These are phyloP conservation scores for Temnothorax curvispinosus DNA, from an alignment of 1,140 invertebrate species.

Conservation along the genomic window DNA sequence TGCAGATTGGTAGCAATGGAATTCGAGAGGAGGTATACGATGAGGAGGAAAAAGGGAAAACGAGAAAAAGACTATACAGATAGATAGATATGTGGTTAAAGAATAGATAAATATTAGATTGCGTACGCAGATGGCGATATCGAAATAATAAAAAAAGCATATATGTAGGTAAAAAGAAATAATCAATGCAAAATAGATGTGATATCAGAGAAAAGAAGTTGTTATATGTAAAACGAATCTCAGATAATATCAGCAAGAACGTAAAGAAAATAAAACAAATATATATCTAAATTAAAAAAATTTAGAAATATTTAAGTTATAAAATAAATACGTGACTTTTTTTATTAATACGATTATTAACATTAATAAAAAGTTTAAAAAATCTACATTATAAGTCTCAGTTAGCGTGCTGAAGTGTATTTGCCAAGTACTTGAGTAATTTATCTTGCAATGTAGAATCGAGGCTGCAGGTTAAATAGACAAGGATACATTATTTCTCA, in stretches of 20 bases:
- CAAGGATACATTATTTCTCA: slow-evolving; percentile 24
- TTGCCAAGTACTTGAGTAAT: background rate
- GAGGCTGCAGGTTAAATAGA: slow-evolving; percentile 11
- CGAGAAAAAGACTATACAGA: background rate
- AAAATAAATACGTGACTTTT: background rate
- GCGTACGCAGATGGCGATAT: background rate
- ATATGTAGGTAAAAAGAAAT: background rate
- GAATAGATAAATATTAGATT: slow-evolving; percentile 9
- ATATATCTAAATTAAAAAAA: background rate
- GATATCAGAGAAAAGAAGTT: background rate
- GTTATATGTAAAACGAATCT: background rate
- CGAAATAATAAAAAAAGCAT: background rate
- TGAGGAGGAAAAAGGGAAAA: background rate
- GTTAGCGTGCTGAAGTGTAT: background rate
- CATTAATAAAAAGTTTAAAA: background rate
- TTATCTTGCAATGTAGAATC: slow-evolving; percentile 10
- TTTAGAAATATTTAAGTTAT: background rate
- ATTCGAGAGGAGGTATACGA: background rate
- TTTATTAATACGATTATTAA: background rate
- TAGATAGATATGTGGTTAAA: background rate
- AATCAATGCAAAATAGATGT: background rate
- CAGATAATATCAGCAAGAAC: background rate
- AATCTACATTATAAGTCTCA: background rate
- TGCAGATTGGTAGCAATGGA: slow-evolving; percentile 8
- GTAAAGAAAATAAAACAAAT: background rate